Conservation (phyloP, 2,797 vertebrate genomes). For the Liparis tanakae region DNA sequence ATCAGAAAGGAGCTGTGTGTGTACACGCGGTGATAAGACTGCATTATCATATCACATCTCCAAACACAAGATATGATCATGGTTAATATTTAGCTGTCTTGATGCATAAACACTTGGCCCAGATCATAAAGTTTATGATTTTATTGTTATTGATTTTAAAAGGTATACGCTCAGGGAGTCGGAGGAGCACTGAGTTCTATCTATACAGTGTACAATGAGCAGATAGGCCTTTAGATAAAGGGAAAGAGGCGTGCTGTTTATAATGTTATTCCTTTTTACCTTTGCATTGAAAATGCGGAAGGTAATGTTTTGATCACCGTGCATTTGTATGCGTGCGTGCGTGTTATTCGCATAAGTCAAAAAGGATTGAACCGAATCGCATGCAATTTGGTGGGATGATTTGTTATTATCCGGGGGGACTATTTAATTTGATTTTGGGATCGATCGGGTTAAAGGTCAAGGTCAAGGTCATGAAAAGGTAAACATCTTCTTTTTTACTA, state of each 20-base stretch:
- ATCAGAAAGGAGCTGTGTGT: slow-evolving; percentile 12
- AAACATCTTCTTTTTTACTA: too few species aligned
- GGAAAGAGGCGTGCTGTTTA: not conserved
- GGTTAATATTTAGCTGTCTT: slow-evolving; percentile 34
- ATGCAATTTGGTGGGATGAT: too few species aligned
- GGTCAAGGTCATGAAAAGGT: too few species aligned
- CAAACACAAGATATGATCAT: slow-evolving; percentile 28
- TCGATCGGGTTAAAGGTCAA: too few species aligned
- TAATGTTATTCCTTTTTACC: too few species aligned
- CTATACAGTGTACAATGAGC: not conserved
- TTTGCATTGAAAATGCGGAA: too few species aligned
- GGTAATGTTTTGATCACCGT: too few species aligned
- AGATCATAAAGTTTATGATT: not conserved
- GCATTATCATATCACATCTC: slow-evolving; percentile 18
- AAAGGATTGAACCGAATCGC: too few species aligned
- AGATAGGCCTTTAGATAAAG: not conserved
- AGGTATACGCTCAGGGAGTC: not conserved
- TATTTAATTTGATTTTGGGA: too few species aligned
- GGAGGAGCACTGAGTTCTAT: not conserved
- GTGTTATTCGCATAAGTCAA: too few species aligned
- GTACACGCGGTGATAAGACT: slow-evolving; percentile 16
- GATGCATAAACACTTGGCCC: not conserved
- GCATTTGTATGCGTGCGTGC: too few species aligned
- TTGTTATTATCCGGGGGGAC: too few species aligned
- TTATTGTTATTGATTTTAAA: slow-evolving; percentile 11